Conservation (phyloP, 2,888 invertebrate genomes). For the Falcaria lacertinaria region DNA sequence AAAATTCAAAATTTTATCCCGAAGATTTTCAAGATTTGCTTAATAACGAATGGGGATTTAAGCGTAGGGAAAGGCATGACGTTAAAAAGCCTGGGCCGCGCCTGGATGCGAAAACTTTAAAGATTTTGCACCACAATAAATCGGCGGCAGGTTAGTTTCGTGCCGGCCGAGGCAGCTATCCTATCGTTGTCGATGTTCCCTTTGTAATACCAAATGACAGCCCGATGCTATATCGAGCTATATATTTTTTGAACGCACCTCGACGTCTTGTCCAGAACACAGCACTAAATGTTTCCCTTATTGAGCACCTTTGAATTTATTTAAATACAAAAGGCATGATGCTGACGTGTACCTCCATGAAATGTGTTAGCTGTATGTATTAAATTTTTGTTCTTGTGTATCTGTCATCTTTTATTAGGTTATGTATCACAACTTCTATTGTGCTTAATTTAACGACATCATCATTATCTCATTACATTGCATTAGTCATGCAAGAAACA, state of each 20-base stretch:
- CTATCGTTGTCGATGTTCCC: constrained; percentile 62
- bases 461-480: background rate
- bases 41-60: constrained; percentile 87
- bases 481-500: background rate
- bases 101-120: constrained; percentile 83
- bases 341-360: constrained; percentile 37
- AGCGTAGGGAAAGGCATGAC: constrained; percentile 92
- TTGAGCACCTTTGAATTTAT: constrained; percentile 55
- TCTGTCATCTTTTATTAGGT: constrained; percentile 18
- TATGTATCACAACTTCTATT: background rate
- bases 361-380: constrained; percentile 34
- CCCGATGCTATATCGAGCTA: constrained; percentile 39
- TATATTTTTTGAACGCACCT: constrained; percentile 52
- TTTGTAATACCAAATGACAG: constrained; percentile 32
- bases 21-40: constrained; percentile 80
- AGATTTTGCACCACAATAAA: constrained; percentile 71
- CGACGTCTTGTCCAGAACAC: constrained; percentile 55
- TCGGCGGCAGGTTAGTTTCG: constrained; percentile 79
- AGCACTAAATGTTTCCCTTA: constrained; percentile 69
- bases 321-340: constrained; percentile 53
- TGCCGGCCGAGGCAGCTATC: constrained; percentile 57
- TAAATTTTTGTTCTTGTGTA: constrained; percentile 27
- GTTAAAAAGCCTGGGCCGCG: constrained; percentile 97
- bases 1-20: constrained; percentile 70
- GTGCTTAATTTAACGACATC: background rate